Base-by-base conservation (phyloP, 92 coral and sea anemone genomes). In the Zoanthus sansibaricus region DNA sequence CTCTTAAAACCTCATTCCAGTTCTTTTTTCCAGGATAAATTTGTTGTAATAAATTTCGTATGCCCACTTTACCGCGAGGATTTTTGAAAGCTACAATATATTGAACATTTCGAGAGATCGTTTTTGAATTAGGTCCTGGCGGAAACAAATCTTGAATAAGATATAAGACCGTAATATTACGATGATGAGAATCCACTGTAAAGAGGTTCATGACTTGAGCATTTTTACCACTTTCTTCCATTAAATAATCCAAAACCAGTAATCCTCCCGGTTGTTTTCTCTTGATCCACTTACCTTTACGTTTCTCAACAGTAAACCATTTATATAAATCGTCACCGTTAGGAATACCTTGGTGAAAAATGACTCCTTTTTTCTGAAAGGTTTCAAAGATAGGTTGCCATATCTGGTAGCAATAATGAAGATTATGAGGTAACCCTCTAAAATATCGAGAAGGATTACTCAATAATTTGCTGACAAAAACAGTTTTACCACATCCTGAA, bases 401-500 rank as follows among this genome's bases (percentile, higher is more conserved):
- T 0, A 88, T 86, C 30, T 89, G 89, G 45, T 89, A 89, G 84
- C 92, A 84, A 54, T 52, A 89, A 51, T 89, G 89, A 18, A 76
- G 48, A 7, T 31, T 42, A 7, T 25, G 0, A 14, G 86, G 79
- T 10, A 69, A 51, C 3, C 64, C 64, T 25, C 47, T 31, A 77
- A 77, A 77, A 13, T 77, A 77, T 17, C 31, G 70, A 25, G 69
- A 5, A 31, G 82, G 69, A 42, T 48, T 15, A 64, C 14, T 72
- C 20, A 76, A 64, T 37, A 76, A 10, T 13, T 66, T 49, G 32
- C 71, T 72, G 54, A 46, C 74, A 14, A 76, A 86, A 12, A 30
- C 76, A 1, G 84, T 86, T 62, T 66, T 76, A 14, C 89, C 83
- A 25, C 83, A 86, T 16, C 88, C 55, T 9, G 76, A 86, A 46